These are phyloP conservation scores for Bhutanitis thaidina DNA, from an alignment of 2,888 invertebrate genomes.

Conservation along the genomic window DNA sequence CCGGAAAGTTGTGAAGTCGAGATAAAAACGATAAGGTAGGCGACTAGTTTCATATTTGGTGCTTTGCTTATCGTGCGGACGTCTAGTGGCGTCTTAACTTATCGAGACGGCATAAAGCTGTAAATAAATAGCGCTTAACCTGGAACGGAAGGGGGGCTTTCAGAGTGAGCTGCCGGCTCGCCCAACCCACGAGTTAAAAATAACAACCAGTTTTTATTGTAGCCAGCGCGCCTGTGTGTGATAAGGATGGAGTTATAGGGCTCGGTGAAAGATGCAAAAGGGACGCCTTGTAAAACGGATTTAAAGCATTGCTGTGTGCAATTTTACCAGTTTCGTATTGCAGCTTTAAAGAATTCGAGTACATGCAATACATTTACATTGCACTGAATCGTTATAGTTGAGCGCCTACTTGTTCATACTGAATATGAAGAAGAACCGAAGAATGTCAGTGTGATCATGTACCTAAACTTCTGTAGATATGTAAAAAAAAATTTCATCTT, in stretches of 20 bases:
- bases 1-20: conserved; percentile 17
- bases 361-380: conserved; percentile 4
- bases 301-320: conserved; percentile 64
- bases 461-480: no score
- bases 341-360: conserved; percentile 34
- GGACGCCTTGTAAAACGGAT: conserved; percentile 67
- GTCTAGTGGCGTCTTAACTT: conserved; percentile 17
- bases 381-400: conserved; percentile 2
- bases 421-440: neutral
- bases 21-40: conserved; percentile 17
- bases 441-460: no score
- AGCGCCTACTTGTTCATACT: neutral
- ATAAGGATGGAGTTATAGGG: conserved; percentile 64
- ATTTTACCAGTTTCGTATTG: conserved; percentile 57
- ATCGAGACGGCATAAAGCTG: conserved; percentile 26
- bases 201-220: conserved; percentile 77
- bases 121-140: conserved; percentile 49
- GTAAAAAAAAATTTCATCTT: no score
- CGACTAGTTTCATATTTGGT: conserved; percentile 10
- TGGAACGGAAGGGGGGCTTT: conserved; percentile 68
- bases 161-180: conserved; percentile 56
- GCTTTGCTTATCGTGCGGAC: conserved; percentile 12
- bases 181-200: conserved; percentile 74
- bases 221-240: conserved; percentile 60
- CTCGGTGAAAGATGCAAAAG: conserved; percentile 50